phyloP scores from a whole-genome alignment of 1,140 invertebrate species.

The Drosophila arizonae region DNA sequence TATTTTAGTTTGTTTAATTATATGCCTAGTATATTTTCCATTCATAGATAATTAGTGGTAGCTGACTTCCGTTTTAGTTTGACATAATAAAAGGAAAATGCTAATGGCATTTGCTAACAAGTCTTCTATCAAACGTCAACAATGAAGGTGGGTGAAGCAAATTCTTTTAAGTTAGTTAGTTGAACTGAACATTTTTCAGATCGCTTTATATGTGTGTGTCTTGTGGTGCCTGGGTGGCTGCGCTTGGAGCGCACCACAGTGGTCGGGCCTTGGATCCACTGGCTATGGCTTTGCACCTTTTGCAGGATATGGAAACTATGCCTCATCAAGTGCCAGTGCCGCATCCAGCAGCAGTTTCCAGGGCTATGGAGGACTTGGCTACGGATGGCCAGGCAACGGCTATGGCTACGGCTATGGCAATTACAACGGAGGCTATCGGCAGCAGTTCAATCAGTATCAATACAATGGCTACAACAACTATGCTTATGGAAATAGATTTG shows the following conservation, averaged over 20 bases:
- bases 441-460: slow-evolving; percentile 58
- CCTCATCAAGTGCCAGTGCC: slow-evolving; percentile 37
- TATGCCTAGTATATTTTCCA: slow-evolving; percentile 1
- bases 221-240: slow-evolving; percentile 32
- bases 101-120: slow-evolving; percentile 29
- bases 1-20: slow-evolving; percentile 47
- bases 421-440: slow-evolving; percentile 51
- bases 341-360: slow-evolving; percentile 49
- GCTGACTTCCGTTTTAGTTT: slow-evolving; percentile 51
- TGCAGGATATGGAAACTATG: slow-evolving; percentile 56
- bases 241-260: slow-evolving; percentile 50
- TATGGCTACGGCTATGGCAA: slow-evolving; percentile 53
- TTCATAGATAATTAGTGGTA: slow-evolving; percentile 45
- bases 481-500: slow-evolving; percentile 40
- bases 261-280: neutral
- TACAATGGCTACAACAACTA: slow-evolving; percentile 59
- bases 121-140: slow-evolving; percentile 30
- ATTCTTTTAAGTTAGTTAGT: neutral
- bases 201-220: slow-evolving; percentile 16
- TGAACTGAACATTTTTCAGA: slow-evolving; percentile 12
- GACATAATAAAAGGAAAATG: slow-evolving; percentile 27
- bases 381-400: slow-evolving; percentile 46
- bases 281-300: slow-evolving; percentile 65
- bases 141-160: slow-evolving; percentile 55
- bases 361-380: slow-evolving; percentile 49